Evolutionary conservation across 2,888 invertebrate species (phyloP).

Genomic region (Ormyrus thymus): DNA sequence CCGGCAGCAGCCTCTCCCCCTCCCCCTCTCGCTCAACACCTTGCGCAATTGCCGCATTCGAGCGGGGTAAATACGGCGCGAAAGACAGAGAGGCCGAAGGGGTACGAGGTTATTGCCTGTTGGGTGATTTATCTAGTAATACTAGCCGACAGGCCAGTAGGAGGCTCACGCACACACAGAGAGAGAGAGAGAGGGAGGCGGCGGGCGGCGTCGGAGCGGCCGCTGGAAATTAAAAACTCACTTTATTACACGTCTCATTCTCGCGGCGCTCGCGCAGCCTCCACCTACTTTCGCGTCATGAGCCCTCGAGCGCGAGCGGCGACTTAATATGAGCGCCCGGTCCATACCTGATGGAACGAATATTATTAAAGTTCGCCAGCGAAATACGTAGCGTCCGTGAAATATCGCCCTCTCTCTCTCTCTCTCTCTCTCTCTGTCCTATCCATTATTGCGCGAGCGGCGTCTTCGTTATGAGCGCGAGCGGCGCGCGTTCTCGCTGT

Average conservation of each 20-base stretch:
- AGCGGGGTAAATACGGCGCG: constrained; percentile 46
- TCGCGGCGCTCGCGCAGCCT: constrained; percentile 30
- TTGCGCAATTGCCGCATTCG: constrained; percentile 33
- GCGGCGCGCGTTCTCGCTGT: not conserved
- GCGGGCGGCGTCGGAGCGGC: constrained; percentile 64
- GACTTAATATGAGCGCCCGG: constrained; percentile 71
- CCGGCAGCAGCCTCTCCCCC: constrained; percentile 10
- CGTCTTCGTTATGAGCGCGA: constrained; percentile 30
- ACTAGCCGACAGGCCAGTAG: constrained; percentile 72
- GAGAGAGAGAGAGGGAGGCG: not conserved
- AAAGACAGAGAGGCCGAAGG: constrained; percentile 53
- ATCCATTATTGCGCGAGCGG: constrained; percentile 39
- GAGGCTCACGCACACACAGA: not conserved
- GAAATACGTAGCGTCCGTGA: constrained; percentile 68
- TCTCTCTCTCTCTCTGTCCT: not conserved
- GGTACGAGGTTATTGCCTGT: constrained; percentile 72
- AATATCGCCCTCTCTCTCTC: constrained; percentile 66
- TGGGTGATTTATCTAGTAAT: constrained; percentile 75
- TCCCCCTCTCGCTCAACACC: constrained; percentile 9
- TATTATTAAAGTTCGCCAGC: constrained; percentile 74
- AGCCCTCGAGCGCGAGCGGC: constrained; percentile 56
- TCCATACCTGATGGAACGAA: constrained; percentile 74
- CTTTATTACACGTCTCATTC: constrained; percentile 75
- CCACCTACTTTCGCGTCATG: constrained; percentile 44
- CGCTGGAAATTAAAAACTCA: constrained; percentile 75